These are phyloP conservation scores for Cotesia typhae DNA, from an alignment of 1,140 invertebrate genomes.

Conservation along the genomic window DNA sequence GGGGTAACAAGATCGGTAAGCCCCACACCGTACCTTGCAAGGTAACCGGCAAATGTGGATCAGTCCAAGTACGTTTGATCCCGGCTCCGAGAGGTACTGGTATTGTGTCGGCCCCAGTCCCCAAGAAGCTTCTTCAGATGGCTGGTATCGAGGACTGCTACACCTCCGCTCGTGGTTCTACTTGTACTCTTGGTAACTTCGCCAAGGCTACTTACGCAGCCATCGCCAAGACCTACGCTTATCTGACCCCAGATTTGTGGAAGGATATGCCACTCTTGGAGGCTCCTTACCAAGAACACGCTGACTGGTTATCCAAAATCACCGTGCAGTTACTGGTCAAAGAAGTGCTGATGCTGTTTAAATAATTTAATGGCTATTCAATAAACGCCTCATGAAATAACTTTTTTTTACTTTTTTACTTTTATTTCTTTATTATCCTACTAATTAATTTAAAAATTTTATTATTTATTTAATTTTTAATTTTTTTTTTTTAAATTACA, in stretches of 20 bases:
- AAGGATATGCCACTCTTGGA: constrained; percentile 88
- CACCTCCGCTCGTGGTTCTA: constrained; percentile 95
- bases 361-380: constrained; percentile 25
- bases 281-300: constrained; percentile 93
- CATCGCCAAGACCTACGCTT: constrained; percentile 98
- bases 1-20: constrained; percentile 99
- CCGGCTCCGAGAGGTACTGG: constrained; percentile 99
- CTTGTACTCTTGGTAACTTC: constrained; percentile 98
- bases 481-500: too few relatives aligned
- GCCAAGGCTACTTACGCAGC: constrained; percentile 99
- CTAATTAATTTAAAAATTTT: too few relatives aligned
- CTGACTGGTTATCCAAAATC: constrained; percentile 84
- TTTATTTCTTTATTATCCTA: too few relatives aligned
- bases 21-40: constrained; percentile 99
- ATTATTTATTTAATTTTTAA: too few relatives aligned
- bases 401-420: background rate
- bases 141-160: constrained; percentile 99
- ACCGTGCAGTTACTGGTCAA: constrained; percentile 64
- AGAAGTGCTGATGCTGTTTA: constrained; percentile 56
- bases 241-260: constrained; percentile 98
- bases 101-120: constrained; percentile 98
- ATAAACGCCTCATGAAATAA: background rate
- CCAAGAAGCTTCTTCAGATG: constrained; percentile 98
- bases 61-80: constrained; percentile 94
- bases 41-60: constrained; percentile 99